Base-by-base conservation (phyloP, 2,888 invertebrate species). In the Apocheima hispidaria region DNA sequence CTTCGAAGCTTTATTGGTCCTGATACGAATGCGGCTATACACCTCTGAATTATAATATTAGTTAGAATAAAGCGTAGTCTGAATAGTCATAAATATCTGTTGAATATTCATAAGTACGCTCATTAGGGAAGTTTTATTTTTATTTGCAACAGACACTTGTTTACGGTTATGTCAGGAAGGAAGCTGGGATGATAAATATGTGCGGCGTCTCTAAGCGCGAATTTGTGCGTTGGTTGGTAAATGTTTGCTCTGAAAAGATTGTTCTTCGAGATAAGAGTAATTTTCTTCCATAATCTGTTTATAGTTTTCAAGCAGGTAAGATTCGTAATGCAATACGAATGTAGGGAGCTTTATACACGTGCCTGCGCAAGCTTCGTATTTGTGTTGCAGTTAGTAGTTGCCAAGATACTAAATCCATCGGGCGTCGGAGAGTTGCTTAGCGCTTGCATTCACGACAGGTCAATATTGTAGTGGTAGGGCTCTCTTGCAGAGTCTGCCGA, bases 21-120 rank as follows among this genome's bases (percentile, higher is more conserved):
- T n/a, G n/a, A n/a, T n/a, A n/a, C n/a, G n/a, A n/a, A n/a, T n/a
- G n/a, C n/a, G n/a, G n/a, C n/a, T n/a, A n/a, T n/a, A n/a, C n/a
- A n/a, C n/a, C n/a, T n/a, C n/a, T n/a, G n/a, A n/a, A n/a, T n/a
- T n/a, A n/a, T n/a, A n/a, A n/a, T n/a, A n/a, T n/a, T n/a, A n/a
- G n/a, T 36, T 5, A 38, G 16, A 18, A 2, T 9, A 12, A 33
- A 46, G 12, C 18, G 18, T 20, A 30, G 20, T 46, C 46, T 75
- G 75, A 77, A 74, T 70, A 74, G 68, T 73, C 73, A 70, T 75
- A 71, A 65, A 50, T 26, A 68, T 59, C 64, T 71, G 58, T 73
- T 79, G 79, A 76, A 78, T 78, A 78, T 78, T 79, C 75, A 78
- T 67, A 56, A 63, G 51, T 35, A 41, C 64, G 68, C 65, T 74